A percentile compares a stretch with the other conserved stretches of the same genome.
phyloP scores from a whole-genome alignment of 1,140 invertebrate species.

The Apis dorsata region DNA sequence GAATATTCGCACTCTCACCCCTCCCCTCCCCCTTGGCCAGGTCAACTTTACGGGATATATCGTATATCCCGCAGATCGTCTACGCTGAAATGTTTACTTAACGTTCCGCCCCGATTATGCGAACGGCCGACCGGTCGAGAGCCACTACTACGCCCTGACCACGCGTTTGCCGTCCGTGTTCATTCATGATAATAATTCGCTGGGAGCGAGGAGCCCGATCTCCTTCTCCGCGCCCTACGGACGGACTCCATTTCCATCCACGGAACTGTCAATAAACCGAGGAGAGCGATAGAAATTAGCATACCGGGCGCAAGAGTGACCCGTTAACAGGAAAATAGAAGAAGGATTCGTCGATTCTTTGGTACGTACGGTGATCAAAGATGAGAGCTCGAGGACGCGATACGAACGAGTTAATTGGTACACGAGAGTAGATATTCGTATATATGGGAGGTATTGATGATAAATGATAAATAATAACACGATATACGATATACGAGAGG shows the following conservation, averaged over 20 bases:
- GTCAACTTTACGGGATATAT: conserved; percentile 44
- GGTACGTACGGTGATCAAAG: too few species aligned
- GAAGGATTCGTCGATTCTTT: not conserved
- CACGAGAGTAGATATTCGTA: too few species aligned
- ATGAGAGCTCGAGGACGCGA: too few species aligned
- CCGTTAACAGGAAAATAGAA: conserved; percentile 10
- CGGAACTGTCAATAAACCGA: conserved; percentile 24
- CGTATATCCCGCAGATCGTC: not conserved
- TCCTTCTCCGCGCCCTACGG: too few species aligned
- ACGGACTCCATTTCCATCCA: conserved; percentile 30
- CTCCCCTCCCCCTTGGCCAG: not conserved
- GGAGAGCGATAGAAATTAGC: conserved; percentile 25
- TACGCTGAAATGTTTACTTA: conserved; percentile 7
- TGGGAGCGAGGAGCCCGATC: too few species aligned
- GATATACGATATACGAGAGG: not conserved
- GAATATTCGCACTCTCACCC: conserved; percentile 41
- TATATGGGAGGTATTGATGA: too few species aligned
- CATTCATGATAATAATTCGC: conserved; percentile 38
- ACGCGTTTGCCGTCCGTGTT: conserved; percentile 8
- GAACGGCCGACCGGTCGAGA: not conserved
- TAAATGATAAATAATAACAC: not conserved
- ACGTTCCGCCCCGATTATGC: conserved; percentile 17
- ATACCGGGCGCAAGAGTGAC: not conserved
- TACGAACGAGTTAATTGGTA: too few species aligned
- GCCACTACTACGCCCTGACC: not conserved